Percentiles rank a stretch among this genome's conserved stretches.
Conservation (phyloP, 1,140 invertebrate species). For the Batillaria attramentaria region DNA sequence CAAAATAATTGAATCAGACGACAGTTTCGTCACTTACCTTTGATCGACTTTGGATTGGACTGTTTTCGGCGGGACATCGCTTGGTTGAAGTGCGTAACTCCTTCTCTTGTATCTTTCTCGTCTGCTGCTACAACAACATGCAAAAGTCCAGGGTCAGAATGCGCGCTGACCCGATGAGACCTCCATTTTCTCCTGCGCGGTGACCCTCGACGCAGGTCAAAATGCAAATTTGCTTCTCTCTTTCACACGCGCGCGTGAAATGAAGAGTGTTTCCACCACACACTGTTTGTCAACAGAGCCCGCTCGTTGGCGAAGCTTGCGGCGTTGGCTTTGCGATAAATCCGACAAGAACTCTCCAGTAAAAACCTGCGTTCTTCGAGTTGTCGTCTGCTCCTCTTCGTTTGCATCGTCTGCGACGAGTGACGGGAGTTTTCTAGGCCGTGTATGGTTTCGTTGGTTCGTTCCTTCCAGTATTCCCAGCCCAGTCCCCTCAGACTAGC, state of each 20-base stretch:
- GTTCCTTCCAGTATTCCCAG: too few species aligned
- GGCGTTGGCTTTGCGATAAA: too few species aligned
- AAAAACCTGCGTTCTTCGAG: too few species aligned
- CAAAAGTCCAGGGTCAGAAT: conserved; percentile 34
- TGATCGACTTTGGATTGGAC: conserved; percentile 79
- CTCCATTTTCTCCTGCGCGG: conserved; percentile 39
- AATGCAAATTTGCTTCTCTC: conserved; percentile 28
- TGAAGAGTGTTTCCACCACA: background rate
- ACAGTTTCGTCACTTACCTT: conserved; percentile 78
- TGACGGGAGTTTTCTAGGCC: background rate
- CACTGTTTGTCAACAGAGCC: background rate
- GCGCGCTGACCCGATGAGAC: conserved; percentile 43
- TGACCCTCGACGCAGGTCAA: conserved; percentile 39
- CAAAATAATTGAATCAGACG: too few species aligned
- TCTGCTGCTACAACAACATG: conserved; percentile 38
- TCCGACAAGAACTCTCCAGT: too few species aligned
- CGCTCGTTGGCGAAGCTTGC: background rate
- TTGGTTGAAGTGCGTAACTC: conserved; percentile 36
- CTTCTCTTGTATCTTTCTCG: conserved; percentile 38
- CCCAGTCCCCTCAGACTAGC: too few species aligned
- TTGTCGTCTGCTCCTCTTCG: too few species aligned
- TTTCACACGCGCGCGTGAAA: conserved; percentile 24
- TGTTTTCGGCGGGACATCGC: conserved; percentile 80
- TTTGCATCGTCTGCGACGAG: too few species aligned
- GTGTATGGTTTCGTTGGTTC: too few species aligned